A percentile compares a stretch with the other conserved stretches of the same genome.
These are phyloP conservation scores for Tipula lateralis DNA, from an alignment of 2,888 invertebrate species.

Conservation along the genomic window DNA sequence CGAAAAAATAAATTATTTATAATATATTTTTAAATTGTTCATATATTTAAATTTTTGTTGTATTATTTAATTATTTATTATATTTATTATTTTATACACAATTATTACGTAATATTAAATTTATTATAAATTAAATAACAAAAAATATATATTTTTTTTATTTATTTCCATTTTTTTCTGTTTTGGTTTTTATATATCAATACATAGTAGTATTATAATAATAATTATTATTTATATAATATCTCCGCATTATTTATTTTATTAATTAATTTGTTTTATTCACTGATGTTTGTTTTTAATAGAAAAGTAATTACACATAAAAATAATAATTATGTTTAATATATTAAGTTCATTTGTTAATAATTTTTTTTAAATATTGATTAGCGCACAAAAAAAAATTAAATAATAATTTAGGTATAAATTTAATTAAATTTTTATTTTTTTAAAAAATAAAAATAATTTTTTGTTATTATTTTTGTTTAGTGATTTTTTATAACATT, in stretches of 20 bases:
- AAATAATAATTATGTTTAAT: neutral
- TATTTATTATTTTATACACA: neutral
- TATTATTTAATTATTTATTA: neutral
- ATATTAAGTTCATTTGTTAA: neutral
- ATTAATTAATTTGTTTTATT: neutral
- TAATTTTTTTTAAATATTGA: neutral
- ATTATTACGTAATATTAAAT: neutral
- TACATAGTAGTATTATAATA: neutral
- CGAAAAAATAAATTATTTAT: neutral
- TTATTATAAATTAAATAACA: conserved; percentile 24
- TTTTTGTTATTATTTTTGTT: neutral
- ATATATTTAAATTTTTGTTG: neutral
- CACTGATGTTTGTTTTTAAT: neutral
- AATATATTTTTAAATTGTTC: neutral
- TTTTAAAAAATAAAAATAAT: neutral
- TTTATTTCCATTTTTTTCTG: neutral
- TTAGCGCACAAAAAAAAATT: conserved; percentile 2
- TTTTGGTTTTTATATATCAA: neutral
- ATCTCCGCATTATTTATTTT: neutral
- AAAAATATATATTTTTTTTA: conserved; percentile 7
- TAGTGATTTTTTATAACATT: neutral
- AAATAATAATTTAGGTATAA: neutral
- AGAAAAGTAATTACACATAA: neutral
- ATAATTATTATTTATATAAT: neutral
- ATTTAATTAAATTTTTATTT: conserved; percentile 4